Evolutionary conservation across 1,140 invertebrate species (phyloP), one percentile per base, ranked within the genome.

Genomic region (Drosophila simulans): DNA sequence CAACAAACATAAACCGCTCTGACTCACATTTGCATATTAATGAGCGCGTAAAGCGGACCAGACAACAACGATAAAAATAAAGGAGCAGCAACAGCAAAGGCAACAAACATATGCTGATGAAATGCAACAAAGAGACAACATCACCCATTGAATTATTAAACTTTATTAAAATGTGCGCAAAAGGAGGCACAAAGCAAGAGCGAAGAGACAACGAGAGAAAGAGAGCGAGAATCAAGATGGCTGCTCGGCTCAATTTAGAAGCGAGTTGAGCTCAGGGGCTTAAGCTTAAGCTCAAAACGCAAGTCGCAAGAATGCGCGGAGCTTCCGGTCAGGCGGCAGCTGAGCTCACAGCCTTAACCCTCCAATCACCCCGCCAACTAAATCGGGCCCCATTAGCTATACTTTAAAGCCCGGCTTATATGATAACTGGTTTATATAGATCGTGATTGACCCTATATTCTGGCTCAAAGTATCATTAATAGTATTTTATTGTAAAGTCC

Each of bases 1-100:
- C 60, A 73, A 55, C 56, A 46, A 59, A 52, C 54, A 35, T 52
- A 39, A 17, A 39, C 57, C 52, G 34, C 45, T 39, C 57, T 85
- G 66, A 77, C 66, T 85, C 77, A 80, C 66, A 80, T 84, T 85
- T 84, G 64, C 81, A 84, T 84, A 85, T 80, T 84, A 84, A 85
- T 85, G 66, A 80, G 57, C 46, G 53, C 69, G 56, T 59, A 62
- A 52, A 69, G 58, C 37, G 46, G 53, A 39, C 45, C 53, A 57
- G 39, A 72, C 68, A 31, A 57, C 66, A 52, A 64, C 48, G 31
- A 49, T 54, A 78, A 60, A 46, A 48, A 62, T 42, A 46, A 58
- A 57, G 51, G 39, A 51, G 66, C 53, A 43, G 31, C 43, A 69
- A 25, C 15, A 10, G 4, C 15, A 43, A 25, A 15, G 11, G 3